Conservation (phyloP, 2,888 invertebrate species). For the Harmothoe impar region DNA sequence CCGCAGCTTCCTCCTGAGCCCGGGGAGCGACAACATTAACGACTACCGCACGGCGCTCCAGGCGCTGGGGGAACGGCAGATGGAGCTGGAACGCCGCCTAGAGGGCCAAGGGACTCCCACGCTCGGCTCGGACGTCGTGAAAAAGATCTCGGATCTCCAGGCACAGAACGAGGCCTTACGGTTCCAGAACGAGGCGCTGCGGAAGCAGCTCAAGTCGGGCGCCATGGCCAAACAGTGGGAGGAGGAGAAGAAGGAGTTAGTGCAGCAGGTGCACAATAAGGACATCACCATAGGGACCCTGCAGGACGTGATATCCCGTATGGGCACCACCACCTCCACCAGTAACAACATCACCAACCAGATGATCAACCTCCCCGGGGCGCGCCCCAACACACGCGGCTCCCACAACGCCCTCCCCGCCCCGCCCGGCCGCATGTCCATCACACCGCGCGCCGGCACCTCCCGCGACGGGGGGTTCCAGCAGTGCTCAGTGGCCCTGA, state of each 20-base stretch:
- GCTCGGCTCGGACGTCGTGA: not conserved
- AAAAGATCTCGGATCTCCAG: conserved; percentile 30
- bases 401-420: not conserved
- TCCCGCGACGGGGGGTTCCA: not conserved
- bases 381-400: not conserved
- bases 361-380: conserved; percentile 47
- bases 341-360: conserved; percentile 38
- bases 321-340: not conserved
- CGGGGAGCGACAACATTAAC: not conserved
- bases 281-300: conserved; percentile 28
- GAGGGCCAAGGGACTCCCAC: not conserved
- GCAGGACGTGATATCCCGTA: conserved; percentile 15
- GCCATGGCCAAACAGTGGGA: conserved; percentile 34
- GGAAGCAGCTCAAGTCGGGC: conserved; percentile 29
- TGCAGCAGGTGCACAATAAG: conserved; percentile 17
- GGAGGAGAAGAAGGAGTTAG: not conserved
- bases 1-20: not conserved
- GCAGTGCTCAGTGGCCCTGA: conserved; percentile 36
- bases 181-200: conserved; percentile 49
- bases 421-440: not conserved
- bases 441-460: not conserved
- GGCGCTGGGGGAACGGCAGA: not conserved
- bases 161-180: conserved; percentile 40
- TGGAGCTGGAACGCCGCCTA: conserved; percentile 25
- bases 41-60: not conserved